phyloP scores from a whole-genome alignment of 2,797 vertebrate genomes.

The Trematomus bernacchii region DNA sequence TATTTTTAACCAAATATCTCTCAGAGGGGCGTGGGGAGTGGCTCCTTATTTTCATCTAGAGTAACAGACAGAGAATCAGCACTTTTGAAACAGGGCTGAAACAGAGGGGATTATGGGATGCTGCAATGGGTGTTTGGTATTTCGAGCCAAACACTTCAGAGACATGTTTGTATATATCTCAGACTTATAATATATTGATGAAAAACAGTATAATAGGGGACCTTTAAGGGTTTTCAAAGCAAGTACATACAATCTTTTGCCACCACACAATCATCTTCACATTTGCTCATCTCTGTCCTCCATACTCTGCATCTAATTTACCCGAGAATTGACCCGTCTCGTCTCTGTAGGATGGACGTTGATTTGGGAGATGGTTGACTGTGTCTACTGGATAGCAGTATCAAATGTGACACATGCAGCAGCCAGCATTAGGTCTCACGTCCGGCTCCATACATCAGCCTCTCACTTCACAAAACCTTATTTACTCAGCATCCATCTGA shows the following conservation, averaged over 20 bases:
- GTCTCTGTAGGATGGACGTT: constrained; percentile 67
- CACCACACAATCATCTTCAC: constrained; percentile 8
- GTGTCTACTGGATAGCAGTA: constrained; percentile 65
- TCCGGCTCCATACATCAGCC: constrained; percentile 80
- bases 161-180: no score
- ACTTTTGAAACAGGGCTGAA: no score
- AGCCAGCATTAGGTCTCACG: constrained; percentile 77
- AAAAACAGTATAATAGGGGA: no score
- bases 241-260: neutral
- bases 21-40: no score
- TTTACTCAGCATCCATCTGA: constrained; percentile 68
- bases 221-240: neutral
- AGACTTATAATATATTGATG: no score
- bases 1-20: no score
- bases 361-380: constrained; percentile 77
- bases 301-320: constrained; percentile 45
- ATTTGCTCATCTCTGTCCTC: constrained; percentile 17
- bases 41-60: no score
- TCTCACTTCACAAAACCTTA: constrained; percentile 63
- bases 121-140: no score
- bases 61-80: no score
- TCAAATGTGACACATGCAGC: constrained; percentile 85
- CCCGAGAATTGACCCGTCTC: constrained; percentile 50
- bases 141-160: no score
- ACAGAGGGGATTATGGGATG: no score